A percentile compares a stretch with the other conserved stretches of the same genome.
phyloP scores from a whole-genome alignment of 1,140 invertebrate genomes.

The Myzus persicae region DNA sequence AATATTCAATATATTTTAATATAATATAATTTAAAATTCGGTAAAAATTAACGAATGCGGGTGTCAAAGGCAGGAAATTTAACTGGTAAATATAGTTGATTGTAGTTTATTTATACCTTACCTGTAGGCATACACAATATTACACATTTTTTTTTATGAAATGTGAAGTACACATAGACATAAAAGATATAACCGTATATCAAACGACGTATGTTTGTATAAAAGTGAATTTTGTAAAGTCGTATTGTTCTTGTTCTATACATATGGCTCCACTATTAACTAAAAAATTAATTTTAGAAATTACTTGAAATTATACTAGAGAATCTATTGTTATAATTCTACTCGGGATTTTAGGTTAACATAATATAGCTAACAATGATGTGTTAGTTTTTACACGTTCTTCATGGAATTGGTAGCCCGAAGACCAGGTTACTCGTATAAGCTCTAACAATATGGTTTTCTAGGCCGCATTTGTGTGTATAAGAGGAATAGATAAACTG shows the following conservation, averaged over 20 bases:
- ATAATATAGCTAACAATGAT: background rate
- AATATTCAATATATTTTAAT: too few relatives aligned
- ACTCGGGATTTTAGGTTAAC: constrained; percentile 6
- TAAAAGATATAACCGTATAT: background rate
- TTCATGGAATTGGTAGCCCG: background rate
- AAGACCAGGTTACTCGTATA: constrained; percentile 4
- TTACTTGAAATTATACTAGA: background rate
- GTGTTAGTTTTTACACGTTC: background rate
- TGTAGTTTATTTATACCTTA: background rate
- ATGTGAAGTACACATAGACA: background rate
- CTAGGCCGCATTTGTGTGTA: constrained; percentile 32
- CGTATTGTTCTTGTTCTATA: background rate
- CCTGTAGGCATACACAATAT: background rate
- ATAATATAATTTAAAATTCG: too few relatives aligned
- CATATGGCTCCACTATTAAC: background rate
- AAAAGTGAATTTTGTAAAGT: background rate
- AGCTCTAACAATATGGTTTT: constrained; percentile 33
- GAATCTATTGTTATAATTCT: background rate
- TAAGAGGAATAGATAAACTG: constrained; percentile 39
- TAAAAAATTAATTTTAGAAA: background rate
- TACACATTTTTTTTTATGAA: background rate
- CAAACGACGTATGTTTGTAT: background rate
- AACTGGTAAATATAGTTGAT: background rate
- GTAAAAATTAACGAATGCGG: background rate
- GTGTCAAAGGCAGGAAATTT: background rate